These are phyloP conservation scores for Campylomormyrus numenius DNA, from an alignment of 2,113 vertebrate genomes.

Conservation along the genomic window DNA sequence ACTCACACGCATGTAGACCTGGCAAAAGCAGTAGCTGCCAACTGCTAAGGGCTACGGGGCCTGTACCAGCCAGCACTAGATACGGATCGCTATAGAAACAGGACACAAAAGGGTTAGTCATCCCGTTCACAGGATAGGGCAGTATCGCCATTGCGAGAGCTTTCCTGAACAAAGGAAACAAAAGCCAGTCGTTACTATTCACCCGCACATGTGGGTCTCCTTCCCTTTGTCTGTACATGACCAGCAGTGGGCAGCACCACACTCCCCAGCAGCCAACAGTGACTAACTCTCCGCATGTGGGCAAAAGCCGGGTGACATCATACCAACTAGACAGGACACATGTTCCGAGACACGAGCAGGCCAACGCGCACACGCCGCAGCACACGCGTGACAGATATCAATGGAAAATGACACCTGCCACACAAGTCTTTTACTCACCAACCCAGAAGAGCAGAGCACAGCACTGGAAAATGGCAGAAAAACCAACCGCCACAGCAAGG, in stretches of 20 bases:
- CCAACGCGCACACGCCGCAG: neutral
- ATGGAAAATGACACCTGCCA: neutral
- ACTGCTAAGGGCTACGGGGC: neutral
- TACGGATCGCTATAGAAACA: neutral
- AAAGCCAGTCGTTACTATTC: neutral
- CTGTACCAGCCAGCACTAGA: neutral
- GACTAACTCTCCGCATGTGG: neutral
- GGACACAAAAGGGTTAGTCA: conserved; percentile 1
- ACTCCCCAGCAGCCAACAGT: neutral
- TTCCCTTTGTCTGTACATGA: neutral
- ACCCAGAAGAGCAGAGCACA: neutral
- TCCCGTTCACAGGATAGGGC: neutral
- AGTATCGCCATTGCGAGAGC: neutral
- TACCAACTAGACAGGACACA: neutral
- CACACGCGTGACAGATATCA: neutral
- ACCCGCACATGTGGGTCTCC: neutral
- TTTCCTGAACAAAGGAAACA: conserved; percentile 1
- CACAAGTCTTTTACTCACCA: neutral
- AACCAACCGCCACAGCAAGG: neutral
- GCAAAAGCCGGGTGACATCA: neutral
- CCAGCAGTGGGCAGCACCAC: neutral
- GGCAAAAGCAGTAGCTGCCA: neutral
- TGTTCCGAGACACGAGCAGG: neutral
- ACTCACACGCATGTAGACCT: neutral
- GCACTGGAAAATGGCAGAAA: neutral